Conservation (phyloP, 2,113 vertebrate species). For the Pseudopodoces humilis region DNA sequence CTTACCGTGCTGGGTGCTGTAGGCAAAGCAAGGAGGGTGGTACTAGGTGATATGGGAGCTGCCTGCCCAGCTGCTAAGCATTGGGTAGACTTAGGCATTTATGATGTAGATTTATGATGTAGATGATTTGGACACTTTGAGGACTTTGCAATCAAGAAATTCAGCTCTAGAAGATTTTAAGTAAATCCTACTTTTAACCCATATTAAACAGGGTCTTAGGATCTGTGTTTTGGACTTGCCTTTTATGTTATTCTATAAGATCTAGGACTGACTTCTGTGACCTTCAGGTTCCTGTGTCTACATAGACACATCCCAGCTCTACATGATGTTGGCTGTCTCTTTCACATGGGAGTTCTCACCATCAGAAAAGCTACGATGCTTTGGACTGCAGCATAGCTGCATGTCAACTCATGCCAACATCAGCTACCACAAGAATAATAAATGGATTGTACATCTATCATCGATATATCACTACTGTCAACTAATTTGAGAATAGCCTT, state of each 20-base stretch:
- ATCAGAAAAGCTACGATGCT: background rate
- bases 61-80: background rate
- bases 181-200: background rate
- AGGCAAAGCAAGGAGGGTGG: background rate
- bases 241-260: background rate
- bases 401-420: background rate
- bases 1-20: background rate
- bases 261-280: fast-evolving
- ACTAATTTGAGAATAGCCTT: slow-evolving; percentile 37
- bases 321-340: background rate
- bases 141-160: background rate
- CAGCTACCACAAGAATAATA: background rate
- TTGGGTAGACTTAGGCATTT: background rate
- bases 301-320: background rate
- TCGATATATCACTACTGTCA: background rate
- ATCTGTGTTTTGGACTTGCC: background rate
- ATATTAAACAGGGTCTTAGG: background rate
- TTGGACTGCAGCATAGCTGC: background rate
- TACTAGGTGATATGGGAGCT: background rate
- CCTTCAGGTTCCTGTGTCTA: background rate
- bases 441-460: background rate
- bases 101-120: background rate
- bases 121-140: background rate
- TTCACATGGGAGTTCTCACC: background rate
- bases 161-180: background rate